phyloP scores from a whole-genome alignment of 2,888 invertebrate genomes.

The Melanophora roralis region DNA sequence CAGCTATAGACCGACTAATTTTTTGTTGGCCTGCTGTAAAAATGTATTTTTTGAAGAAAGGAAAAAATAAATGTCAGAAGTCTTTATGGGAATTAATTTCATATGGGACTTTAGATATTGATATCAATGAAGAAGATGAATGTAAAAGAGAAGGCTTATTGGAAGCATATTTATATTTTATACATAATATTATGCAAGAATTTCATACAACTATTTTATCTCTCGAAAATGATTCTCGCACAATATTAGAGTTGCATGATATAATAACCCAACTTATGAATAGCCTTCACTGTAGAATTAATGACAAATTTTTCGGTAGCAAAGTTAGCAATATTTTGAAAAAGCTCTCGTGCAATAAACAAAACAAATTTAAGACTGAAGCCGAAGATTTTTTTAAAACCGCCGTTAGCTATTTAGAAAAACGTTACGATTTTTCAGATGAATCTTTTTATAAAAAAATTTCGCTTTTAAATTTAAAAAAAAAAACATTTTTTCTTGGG shows the following conservation, averaged over 20 bases:
- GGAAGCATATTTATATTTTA: too few relatives aligned
- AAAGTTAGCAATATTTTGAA: slow-evolving; percentile 7
- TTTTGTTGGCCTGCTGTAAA: too few relatives aligned
- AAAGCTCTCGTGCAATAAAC: not conserved
- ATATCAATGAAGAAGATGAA: too few relatives aligned
- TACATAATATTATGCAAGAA: too few relatives aligned
- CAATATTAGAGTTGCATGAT: not conserved
- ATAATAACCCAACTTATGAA: slow-evolving; percentile 1
- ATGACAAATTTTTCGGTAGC: not conserved
- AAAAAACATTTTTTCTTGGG: not conserved
- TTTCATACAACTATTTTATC: too few relatives aligned
- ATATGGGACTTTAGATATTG: too few relatives aligned
- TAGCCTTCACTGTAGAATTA: not conserved
- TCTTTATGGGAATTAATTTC: too few relatives aligned
- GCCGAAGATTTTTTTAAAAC: not conserved
- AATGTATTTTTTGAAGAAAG: too few relatives aligned
- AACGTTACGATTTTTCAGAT: not conserved
- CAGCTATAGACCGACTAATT: too few relatives aligned
- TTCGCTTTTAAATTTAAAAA: not conserved
- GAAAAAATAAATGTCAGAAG: too few relatives aligned
- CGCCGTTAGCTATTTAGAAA: not conserved
- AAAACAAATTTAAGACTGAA: not conserved
- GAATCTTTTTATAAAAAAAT: not conserved
- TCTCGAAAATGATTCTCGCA: not conserved
- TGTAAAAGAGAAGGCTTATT: too few relatives aligned